A percentile compares a stretch with the other conserved stretches of the same genome.
Evolutionary conservation across 2,888 invertebrate species (phyloP).

Genomic region (Hydrotaea cyrtoneurina): DNA sequence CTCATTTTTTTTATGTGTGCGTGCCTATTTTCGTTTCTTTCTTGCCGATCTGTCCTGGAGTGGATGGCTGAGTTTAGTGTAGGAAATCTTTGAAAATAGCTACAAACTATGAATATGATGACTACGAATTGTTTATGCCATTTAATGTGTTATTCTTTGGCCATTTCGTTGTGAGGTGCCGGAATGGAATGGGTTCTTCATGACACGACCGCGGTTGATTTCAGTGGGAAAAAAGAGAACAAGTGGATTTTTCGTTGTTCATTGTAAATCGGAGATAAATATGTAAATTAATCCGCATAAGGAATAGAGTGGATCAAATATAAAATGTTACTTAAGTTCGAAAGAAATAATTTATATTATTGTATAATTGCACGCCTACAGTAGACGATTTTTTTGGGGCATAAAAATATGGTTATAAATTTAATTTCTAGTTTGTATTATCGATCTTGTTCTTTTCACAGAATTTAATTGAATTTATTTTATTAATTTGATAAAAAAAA

Average conservation of each 20-base stretch:
- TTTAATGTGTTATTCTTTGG: constrained; percentile 6
- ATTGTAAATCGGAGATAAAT: background rate
- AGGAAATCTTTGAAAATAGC: constrained; percentile 11
- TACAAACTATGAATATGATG: background rate
- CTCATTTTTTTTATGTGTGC: too few relatives aligned
- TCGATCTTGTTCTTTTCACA: too few relatives aligned
- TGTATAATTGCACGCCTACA: too few relatives aligned
- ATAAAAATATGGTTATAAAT: too few relatives aligned
- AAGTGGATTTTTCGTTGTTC: background rate
- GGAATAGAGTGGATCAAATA: too few relatives aligned
- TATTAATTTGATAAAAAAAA: too few relatives aligned
- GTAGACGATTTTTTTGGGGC: too few relatives aligned
- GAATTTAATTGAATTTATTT: too few relatives aligned
- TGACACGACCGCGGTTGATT: background rate
- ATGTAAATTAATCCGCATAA: background rate
- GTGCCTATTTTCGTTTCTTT: constrained; percentile 21
- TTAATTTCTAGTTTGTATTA: too few relatives aligned
- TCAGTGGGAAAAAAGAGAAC: background rate
- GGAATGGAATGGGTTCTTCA: background rate
- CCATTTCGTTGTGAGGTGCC: background rate
- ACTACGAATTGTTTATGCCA: constrained; percentile 33
- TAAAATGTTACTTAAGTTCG: too few relatives aligned
- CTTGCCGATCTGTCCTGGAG: background rate
- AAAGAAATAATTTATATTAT: too few relatives aligned
- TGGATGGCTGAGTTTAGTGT: too few relatives aligned